Evolutionary conservation across 2,797 vertebrate genomes (phyloP).

Genomic region (Pipistrellus nathusii): DNA sequence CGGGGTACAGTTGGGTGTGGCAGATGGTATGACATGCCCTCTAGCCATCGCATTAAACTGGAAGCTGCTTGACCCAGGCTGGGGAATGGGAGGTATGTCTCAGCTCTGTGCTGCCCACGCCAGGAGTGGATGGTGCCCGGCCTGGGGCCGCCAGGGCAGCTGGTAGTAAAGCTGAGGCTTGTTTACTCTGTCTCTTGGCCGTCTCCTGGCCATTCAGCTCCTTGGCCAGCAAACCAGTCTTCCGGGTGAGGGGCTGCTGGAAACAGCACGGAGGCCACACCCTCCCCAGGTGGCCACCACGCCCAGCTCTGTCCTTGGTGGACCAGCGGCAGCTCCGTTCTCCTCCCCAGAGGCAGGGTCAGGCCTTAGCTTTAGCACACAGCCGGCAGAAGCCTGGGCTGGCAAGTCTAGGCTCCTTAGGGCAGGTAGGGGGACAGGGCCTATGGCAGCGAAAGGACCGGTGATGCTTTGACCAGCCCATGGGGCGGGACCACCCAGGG

Average conservation of each 20-base stretch:
- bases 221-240: background rate
- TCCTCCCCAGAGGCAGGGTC: background rate
- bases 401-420: background rate
- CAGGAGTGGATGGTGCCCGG: background rate
- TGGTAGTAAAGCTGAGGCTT: fast-evolving
- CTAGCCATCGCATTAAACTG: too few species aligned
- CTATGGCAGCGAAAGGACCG: background rate
- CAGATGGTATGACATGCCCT: too few species aligned
- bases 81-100: background rate
- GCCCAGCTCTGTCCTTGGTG: background rate
- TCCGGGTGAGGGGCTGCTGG: background rate
- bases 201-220: background rate
- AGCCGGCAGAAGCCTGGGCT: background rate
- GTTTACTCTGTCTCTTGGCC: background rate
- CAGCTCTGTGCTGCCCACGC: too few species aligned
- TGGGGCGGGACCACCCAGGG: fast-evolving
- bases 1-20: too few species aligned
- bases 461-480: background rate
- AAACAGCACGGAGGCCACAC: background rate
- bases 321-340: background rate
- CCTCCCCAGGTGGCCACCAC: background rate
- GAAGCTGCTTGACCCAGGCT: background rate
- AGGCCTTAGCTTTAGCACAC: background rate
- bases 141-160: background rate
- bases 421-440: background rate